Percentiles rank a stretch among this genome's conserved stretches.
Evolutionary conservation across 2,888 invertebrate species (phyloP).

Genomic region (Clivina fossor): DNA sequence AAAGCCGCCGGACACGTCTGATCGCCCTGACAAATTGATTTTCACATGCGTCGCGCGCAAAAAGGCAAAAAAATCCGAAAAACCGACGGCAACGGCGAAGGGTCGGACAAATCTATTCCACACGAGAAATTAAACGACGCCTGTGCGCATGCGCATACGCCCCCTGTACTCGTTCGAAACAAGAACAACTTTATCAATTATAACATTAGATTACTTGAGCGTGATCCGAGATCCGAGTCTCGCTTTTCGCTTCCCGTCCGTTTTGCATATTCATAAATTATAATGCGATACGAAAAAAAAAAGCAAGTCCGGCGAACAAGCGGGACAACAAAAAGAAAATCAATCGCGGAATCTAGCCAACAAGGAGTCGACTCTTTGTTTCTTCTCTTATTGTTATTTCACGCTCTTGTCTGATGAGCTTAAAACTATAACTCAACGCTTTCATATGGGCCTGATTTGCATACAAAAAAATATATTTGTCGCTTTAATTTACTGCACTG

Average conservation of each 20-base stretch:
- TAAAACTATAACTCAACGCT: too few relatives aligned
- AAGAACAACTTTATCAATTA: conserved; percentile 34
- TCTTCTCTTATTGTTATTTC: conserved; percentile 3
- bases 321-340: conserved; percentile 26
- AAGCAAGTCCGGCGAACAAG: conserved; percentile 18
- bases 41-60: conserved; percentile 27
- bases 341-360: conserved; percentile 16
- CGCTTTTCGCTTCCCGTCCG: conserved; percentile 26
- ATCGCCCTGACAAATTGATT: conserved; percentile 29
- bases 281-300: conserved; percentile 28
- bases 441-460: too few relatives aligned
- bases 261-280: conserved; percentile 34
- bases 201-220: conserved; percentile 33
- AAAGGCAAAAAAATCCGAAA: conserved; percentile 20
- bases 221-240: conserved; percentile 24
- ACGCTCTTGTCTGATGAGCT: too few relatives aligned
- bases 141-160: too few relatives aligned
- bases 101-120: conserved; percentile 31
- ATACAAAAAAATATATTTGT: too few relatives aligned
- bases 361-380: too few relatives aligned
- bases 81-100: conserved; percentile 23
- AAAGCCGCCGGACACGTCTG: conserved; percentile 24
- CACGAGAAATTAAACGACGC: conserved; percentile 30
- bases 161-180: conserved; percentile 15
- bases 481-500: too few relatives aligned